phyloP scores from a whole-genome alignment of 2,113 vertebrate species.

The Tachysurus vachellii region DNA sequence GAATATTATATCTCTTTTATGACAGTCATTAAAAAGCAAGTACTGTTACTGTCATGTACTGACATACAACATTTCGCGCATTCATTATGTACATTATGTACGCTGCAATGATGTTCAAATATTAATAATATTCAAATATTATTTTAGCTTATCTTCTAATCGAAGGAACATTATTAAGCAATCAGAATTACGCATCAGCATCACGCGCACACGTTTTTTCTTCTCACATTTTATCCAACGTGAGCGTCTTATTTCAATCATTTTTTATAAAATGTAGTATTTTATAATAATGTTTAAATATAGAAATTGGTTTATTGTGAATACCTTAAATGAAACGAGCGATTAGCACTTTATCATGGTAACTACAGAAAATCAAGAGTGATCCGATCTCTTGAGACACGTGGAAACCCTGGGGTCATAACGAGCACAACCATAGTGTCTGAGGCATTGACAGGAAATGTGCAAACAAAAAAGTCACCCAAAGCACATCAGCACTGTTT shows the following conservation, averaged over 20 bases:
- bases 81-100: background rate
- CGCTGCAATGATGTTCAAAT: background rate
- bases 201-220: no score
- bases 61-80: background rate
- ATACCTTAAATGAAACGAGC: background rate
- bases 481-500: background rate
- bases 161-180: background rate
- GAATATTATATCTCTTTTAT: no score
- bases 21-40: no score
- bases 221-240: background rate
- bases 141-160: background rate
- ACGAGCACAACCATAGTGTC: background rate
- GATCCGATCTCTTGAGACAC: background rate
- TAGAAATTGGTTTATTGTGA: background rate
- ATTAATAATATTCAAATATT: background rate
- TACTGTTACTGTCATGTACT: background rate
- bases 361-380: background rate
- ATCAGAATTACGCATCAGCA: background rate
- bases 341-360: background rate
- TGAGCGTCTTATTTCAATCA: background rate
- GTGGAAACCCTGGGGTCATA: background rate
- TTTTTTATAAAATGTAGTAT: background rate
- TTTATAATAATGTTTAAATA: background rate
- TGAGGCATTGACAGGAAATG: background rate
- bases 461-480: background rate